Evolutionary conservation across 2,888 invertebrate genomes (phyloP).

Genomic region (Agonopterix arenella): DNA sequence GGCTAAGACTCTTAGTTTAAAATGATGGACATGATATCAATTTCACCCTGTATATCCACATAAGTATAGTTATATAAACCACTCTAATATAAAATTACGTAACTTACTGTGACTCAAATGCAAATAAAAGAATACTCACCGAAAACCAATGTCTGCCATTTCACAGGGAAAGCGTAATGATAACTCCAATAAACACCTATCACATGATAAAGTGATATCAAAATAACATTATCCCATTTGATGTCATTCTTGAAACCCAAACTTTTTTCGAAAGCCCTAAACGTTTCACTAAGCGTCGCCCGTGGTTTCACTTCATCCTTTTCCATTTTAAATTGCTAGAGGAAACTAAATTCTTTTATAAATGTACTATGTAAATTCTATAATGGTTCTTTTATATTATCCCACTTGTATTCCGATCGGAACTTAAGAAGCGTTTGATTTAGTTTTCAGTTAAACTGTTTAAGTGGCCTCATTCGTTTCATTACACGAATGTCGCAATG

Average conservation of each 20-base stretch:
- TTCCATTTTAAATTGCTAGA: constrained; percentile 17
- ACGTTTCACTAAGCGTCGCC: constrained; percentile 38
- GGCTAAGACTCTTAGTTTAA: no score
- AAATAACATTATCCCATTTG: constrained; percentile 56
- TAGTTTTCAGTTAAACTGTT: constrained; percentile 8
- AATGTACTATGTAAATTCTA: no score
- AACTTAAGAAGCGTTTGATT: constrained; percentile 13
- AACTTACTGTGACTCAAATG: background rate
- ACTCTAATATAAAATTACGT: no score
- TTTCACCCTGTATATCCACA: no score
- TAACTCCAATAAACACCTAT: constrained; percentile 60
- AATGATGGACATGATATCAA: no score
- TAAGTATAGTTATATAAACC: no score
- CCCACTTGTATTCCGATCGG: constrained; percentile 10
- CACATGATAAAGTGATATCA: constrained; percentile 53
- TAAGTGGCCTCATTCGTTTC: constrained; percentile 8
- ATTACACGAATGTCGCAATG: constrained; percentile 1
- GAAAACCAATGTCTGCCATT: constrained; percentile 61
- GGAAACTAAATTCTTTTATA: no score
- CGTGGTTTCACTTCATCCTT: constrained; percentile 23
- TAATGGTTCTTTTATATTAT: background rate
- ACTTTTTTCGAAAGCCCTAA: constrained; percentile 48
- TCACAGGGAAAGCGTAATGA: constrained; percentile 52
- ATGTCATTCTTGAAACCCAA: constrained; percentile 63
- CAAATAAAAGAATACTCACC: constrained; percentile 33